Evolutionary conservation across 1,140 invertebrate genomes (phyloP).

Genomic region (Trypoxylus dichotomus): DNA sequence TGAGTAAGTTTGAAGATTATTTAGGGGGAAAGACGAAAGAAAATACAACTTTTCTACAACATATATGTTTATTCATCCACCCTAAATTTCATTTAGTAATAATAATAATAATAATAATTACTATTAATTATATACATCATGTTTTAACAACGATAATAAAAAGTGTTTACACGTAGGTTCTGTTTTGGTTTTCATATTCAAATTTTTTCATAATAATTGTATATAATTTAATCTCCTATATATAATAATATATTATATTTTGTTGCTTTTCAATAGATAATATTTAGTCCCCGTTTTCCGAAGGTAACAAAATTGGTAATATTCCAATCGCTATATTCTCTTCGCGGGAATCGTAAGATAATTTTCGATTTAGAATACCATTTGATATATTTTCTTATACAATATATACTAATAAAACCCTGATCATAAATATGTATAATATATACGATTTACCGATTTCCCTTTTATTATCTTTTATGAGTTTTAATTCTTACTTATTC

Average conservation of each 20-base stretch:
- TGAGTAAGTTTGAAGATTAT: too few relatives aligned
- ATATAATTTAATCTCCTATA: not conserved
- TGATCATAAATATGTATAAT: not conserved
- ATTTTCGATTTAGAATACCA: not conserved
- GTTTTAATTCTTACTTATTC: not conserved
- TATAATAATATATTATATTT: not conserved
- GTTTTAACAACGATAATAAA: constrained; percentile 5
- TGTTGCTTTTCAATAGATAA: not conserved
- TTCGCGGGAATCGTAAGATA: not conserved
- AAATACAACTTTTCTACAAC: not conserved
- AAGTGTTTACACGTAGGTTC: not conserved
- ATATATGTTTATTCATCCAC: constrained; percentile 1
- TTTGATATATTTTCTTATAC: not conserved
- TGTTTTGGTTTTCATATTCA: not conserved
- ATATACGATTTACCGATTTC: not conserved
- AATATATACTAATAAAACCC: not conserved
- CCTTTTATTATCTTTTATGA: not conserved
- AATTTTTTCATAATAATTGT: not conserved
- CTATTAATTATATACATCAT: not conserved
- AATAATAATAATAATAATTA: not conserved
- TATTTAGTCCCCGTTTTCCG: not conserved
- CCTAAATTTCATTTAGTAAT: not conserved
- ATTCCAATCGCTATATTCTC: not conserved
- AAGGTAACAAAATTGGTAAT: not conserved
- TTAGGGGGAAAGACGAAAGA: too few relatives aligned